These are phyloP conservation scores for Anas georgica DNA, from an alignment of 2,797 vertebrate genomes.

Conservation along the genomic window DNA sequence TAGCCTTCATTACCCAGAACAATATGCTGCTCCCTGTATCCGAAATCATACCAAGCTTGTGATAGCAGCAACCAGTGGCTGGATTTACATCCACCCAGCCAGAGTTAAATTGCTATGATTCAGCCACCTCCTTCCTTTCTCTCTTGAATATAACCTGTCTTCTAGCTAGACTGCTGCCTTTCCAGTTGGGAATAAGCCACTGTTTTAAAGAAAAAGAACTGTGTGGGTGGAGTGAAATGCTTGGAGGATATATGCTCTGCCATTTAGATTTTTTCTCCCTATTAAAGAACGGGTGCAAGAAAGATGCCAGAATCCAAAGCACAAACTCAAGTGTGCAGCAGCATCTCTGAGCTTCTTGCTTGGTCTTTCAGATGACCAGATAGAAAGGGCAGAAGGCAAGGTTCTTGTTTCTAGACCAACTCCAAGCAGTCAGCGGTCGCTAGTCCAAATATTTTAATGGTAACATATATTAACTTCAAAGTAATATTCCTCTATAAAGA, in stretches of 20 bases:
- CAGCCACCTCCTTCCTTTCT: slow-evolving; percentile 61
- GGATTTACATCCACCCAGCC: slow-evolving; percentile 55
- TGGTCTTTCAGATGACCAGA: not conserved
- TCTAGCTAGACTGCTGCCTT: slow-evolving; percentile 67
- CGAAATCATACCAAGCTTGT: slow-evolving; percentile 24
- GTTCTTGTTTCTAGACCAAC: not conserved
- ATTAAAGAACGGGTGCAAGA: slow-evolving; percentile 20
- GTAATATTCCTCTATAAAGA: not conserved
- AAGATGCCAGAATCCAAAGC: not conserved
- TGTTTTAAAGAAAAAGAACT: slow-evolving; percentile 62
- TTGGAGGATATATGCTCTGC: slow-evolving; percentile 51
- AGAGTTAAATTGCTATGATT: slow-evolving; percentile 64
- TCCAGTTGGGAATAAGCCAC: slow-evolving; percentile 70
- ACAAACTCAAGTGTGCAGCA: not conserved
- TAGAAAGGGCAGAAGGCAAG: not conserved
- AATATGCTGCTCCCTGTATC: slow-evolving; percentile 41
- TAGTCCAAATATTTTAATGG: not conserved
- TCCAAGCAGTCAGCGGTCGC: not conserved
- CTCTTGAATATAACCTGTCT: slow-evolving; percentile 65
- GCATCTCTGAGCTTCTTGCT: not conserved
- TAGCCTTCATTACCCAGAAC: slow-evolving; percentile 59
- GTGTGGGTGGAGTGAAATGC: slow-evolving; percentile 59
- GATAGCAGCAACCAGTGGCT: slow-evolving; percentile 58
- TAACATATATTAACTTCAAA: not conserved
- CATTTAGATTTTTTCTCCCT: slow-evolving; percentile 30